Evolutionary conservation across 2,113 vertebrate genomes (phyloP).

Genomic region (Thalassoma bifasciatum): DNA sequence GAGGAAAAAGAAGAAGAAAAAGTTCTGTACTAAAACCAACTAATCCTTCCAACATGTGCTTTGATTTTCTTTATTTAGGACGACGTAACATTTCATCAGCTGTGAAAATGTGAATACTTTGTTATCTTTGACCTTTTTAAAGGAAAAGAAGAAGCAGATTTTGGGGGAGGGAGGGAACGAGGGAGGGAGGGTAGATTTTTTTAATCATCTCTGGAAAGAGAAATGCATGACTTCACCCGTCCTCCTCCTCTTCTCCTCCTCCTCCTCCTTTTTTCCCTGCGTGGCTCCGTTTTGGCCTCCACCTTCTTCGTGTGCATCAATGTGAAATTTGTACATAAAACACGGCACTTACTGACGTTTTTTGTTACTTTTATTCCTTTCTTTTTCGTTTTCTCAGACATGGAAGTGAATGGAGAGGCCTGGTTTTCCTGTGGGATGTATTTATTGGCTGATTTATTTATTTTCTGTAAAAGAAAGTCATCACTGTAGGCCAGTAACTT

Average conservation of each 20-base stretch:
- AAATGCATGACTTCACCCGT: conserved; percentile 54
- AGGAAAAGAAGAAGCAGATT: conserved; percentile 8
- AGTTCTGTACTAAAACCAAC: conserved; percentile 48
- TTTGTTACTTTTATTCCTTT: conserved; percentile 31
- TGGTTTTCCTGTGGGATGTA: conserved; percentile 53
- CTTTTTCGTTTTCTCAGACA: conserved; percentile 28
- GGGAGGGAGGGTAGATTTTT: background rate
- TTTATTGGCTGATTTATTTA: conserved; percentile 73
- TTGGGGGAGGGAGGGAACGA: background rate
- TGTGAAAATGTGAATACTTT: conserved; percentile 65
- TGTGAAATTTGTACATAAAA: conserved; percentile 77
- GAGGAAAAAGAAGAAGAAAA: conserved; percentile 28
- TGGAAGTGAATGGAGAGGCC: conserved; percentile 38
- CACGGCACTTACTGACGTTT: conserved; percentile 65
- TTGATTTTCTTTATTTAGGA: conserved; percentile 39
- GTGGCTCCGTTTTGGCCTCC: conserved; percentile 2
- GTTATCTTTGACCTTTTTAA: conserved; percentile 35
- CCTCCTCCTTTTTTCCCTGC: conserved; percentile 1
- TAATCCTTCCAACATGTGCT: conserved; percentile 47
- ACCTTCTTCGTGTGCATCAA: conserved; percentile 35
- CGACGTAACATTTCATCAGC: conserved; percentile 28
- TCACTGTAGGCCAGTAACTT: conserved; percentile 67
- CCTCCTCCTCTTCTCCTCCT: too few relatives aligned
- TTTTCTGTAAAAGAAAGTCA: conserved; percentile 58
- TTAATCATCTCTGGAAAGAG: conserved; percentile 15